These are phyloP conservation scores for Notolabrus celidotus DNA, from an alignment of 2,797 vertebrate genomes.

Conservation along the genomic window DNA sequence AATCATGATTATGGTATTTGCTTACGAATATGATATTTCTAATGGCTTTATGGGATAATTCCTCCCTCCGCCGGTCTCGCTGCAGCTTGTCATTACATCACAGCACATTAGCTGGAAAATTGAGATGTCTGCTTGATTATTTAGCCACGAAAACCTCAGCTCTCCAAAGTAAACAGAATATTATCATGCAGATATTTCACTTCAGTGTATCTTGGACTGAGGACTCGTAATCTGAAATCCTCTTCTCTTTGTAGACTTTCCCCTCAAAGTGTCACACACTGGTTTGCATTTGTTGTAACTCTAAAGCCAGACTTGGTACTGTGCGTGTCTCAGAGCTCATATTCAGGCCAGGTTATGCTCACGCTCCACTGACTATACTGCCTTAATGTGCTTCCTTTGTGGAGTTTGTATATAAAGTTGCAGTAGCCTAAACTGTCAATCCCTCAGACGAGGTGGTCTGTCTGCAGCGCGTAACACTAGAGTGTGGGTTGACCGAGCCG, in stretches of 20 bases:
- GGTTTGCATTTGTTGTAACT: slow-evolving; percentile 54
- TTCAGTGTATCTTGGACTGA: slow-evolving; percentile 67
- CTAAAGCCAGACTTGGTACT: slow-evolving; percentile 29
- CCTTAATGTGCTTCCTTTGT: slow-evolving; percentile 36
- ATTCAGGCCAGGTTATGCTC: slow-evolving; percentile 26
- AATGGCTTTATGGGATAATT: slow-evolving; percentile 71
- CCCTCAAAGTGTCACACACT: slow-evolving; percentile 51
- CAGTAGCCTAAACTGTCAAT: slow-evolving; percentile 54
- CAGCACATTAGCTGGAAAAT: slow-evolving; percentile 71
- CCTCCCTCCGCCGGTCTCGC: slow-evolving; percentile 38
- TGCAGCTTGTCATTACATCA: slow-evolving; percentile 69
- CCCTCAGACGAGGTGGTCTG: slow-evolving; percentile 48
- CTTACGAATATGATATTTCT: slow-evolving; percentile 72
- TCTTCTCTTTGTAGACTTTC: slow-evolving; percentile 47
- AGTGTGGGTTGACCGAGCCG: slow-evolving; percentile 27
- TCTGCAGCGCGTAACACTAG: slow-evolving; percentile 51
- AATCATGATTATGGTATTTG: slow-evolving; percentile 72
- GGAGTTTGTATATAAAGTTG: slow-evolving; percentile 49
- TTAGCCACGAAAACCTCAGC: slow-evolving; percentile 64
- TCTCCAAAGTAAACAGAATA: slow-evolving; percentile 72
- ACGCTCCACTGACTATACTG: slow-evolving; percentile 16
- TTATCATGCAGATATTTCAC: slow-evolving; percentile 71
- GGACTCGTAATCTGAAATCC: slow-evolving; percentile 63
- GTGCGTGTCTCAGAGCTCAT: slow-evolving; percentile 39
- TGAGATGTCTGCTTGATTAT: slow-evolving; percentile 76